Evolutionary conservation across 2,797 vertebrate species (phyloP).

Genomic region (Notamacropus eugenii): DNA sequence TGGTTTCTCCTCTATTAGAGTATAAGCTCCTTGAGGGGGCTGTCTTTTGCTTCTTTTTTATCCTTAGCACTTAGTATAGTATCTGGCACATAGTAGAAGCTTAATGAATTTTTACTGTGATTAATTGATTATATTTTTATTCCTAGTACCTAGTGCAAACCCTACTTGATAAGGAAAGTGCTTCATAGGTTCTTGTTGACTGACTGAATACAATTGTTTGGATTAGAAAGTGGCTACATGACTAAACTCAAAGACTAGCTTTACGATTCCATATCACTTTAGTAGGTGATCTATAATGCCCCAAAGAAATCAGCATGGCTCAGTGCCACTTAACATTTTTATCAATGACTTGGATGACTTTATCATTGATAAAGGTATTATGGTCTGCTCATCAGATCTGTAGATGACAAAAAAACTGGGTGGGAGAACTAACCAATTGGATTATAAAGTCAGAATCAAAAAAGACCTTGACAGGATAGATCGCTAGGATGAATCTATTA

Average conservation of each 20-base stretch:
- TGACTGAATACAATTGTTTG: not conserved
- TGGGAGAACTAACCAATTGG: not conserved
- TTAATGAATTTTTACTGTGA: not conserved
- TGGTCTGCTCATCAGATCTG: not conserved
- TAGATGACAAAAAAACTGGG: not conserved
- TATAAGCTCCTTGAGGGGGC: not conserved
- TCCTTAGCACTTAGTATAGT: too few relatives aligned
- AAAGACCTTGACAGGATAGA: not conserved
- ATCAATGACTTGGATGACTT: not conserved
- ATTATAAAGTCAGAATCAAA: not conserved
- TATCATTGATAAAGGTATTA: not conserved
- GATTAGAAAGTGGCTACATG: not conserved
- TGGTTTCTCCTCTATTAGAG: not conserved
- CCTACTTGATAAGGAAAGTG: not conserved
- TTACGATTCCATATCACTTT: not conserved
- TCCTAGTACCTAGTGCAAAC: not conserved
- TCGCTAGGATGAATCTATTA: not conserved
- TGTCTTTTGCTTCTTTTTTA: too few relatives aligned
- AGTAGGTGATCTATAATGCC: not conserved
- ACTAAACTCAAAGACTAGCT: not conserved
- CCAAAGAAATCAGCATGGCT: not conserved
- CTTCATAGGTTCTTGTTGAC: not conserved
- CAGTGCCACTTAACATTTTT: not conserved
- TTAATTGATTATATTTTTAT: not conserved
- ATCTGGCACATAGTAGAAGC: not conserved